These are phyloP conservation scores for Pogonognathellus flavescens DNA, from an alignment of 1,140 invertebrate genomes.

Conservation along the genomic window DNA sequence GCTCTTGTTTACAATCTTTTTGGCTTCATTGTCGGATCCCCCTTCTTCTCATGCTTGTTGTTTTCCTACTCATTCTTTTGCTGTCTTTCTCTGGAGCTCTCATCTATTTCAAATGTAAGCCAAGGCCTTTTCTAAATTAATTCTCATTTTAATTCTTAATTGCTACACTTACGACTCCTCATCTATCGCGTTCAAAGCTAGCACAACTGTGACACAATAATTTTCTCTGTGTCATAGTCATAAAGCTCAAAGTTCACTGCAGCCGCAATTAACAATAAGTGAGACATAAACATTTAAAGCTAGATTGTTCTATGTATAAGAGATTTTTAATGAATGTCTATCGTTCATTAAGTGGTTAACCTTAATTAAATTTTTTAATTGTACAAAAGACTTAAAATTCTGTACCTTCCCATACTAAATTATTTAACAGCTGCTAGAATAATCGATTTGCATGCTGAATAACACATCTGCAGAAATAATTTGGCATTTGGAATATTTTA, in stretches of 20 bases:
- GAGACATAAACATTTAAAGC: too few species aligned
- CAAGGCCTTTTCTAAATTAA: not conserved
- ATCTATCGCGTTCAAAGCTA: not conserved
- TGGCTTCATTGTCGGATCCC: conserved; percentile 62
- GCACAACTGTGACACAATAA: not conserved
- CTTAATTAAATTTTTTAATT: too few species aligned
- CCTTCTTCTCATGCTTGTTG: conserved; percentile 60
- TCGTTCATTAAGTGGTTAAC: too few species aligned
- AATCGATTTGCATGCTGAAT: too few species aligned
- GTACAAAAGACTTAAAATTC: too few species aligned
- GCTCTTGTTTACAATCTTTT: conserved; percentile 43
- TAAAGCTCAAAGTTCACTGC: too few species aligned
- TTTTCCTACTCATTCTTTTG: conserved; percentile 59
- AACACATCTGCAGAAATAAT: too few species aligned
- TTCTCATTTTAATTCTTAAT: not conserved
- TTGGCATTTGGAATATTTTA: conserved; percentile 18
- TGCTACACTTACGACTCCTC: not conserved
- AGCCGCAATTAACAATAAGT: too few species aligned
- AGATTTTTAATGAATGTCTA: too few species aligned
- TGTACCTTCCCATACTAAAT: too few species aligned
- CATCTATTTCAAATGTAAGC: conserved; percentile 63
- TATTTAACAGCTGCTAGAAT: not conserved
- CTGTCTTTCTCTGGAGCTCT: conserved; percentile 61
- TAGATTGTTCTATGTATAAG: too few species aligned
- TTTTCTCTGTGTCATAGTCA: too few species aligned